A percentile compares a stretch with the other conserved stretches of the same genome.
phyloP scores from a whole-genome alignment of 2,113 vertebrate genomes.

The Hemibagrus wyckioides region DNA sequence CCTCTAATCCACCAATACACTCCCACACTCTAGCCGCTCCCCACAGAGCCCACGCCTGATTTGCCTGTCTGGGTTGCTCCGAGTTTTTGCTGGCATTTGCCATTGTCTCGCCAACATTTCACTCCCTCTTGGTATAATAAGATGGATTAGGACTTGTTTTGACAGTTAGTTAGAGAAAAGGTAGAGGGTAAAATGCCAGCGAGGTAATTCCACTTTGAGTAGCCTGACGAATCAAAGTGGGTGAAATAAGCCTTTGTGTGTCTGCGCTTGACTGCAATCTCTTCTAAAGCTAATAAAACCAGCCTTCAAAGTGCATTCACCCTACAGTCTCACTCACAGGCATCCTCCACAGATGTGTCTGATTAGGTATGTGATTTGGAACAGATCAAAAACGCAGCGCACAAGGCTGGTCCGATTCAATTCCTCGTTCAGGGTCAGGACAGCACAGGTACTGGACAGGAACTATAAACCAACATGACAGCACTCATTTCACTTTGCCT shows the following conservation, averaged over 20 bases:
- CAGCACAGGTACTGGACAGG: conserved; percentile 55
- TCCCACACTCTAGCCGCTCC: conserved; percentile 62
- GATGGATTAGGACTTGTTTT: conserved; percentile 50
- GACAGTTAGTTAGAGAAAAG: conserved; percentile 45
- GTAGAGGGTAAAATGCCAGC: conserved; percentile 32
- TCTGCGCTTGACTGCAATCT: neutral
- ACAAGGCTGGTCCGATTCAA: conserved; percentile 45
- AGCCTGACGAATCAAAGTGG: neutral
- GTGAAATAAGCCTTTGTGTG: neutral
- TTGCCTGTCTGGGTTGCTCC: conserved; percentile 38
- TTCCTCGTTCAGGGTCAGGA: conserved; percentile 41
- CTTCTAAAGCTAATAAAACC: neutral
- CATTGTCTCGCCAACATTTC: conserved; percentile 50
- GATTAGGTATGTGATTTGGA: conserved; percentile 39
- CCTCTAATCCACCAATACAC: conserved; percentile 70
- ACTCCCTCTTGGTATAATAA: conserved; percentile 38
- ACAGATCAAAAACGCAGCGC: conserved; percentile 26
- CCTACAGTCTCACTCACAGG: neutral
- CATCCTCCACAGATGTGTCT: conserved; percentile 21
- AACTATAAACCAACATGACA: conserved; percentile 67
- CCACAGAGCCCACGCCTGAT: conserved; percentile 32
- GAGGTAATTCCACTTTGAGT: conserved; percentile 31
- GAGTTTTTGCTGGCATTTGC: conserved; percentile 48
- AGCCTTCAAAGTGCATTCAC: conserved; percentile 13
- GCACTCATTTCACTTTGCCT: conserved; percentile 65